Evolutionary conservation across 1,140 invertebrate species (phyloP).

Genomic region (Temnothorax nylanderi): DNA sequence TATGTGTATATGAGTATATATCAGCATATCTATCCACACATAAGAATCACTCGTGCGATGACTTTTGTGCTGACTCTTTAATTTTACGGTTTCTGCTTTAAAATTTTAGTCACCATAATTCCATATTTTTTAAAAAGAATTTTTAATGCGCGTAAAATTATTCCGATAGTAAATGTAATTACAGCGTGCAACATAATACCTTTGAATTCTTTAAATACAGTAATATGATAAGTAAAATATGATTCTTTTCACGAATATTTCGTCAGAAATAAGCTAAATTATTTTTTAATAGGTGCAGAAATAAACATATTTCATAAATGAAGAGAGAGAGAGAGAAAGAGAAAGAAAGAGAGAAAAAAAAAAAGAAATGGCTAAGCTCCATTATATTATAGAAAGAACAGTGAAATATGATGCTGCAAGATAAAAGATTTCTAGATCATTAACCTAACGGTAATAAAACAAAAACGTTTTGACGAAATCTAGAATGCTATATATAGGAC

Average conservation of each 20-base stretch:
- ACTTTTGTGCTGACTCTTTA: not conserved
- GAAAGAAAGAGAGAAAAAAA: not conserved
- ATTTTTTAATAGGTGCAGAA: not conserved
- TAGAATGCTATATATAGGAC: no score
- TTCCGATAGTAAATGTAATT: not conserved
- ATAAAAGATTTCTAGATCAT: not conserved
- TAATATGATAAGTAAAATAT: not conserved
- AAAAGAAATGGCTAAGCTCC: not conserved
- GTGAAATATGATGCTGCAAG: not conserved
- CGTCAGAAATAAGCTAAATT: no score
- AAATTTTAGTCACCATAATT: not conserved
- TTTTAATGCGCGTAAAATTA: not conserved
- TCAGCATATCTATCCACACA: constrained; percentile 3
- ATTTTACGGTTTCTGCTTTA: not conserved
- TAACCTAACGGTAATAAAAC: not conserved
- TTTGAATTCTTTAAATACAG: not conserved
- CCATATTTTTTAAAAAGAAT: not conserved
- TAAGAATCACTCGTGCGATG: not conserved
- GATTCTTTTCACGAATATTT: not conserved
- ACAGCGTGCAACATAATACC: not conserved
- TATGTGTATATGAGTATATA: not conserved
- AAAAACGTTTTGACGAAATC: not conserved
- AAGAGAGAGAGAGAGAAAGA: not conserved
- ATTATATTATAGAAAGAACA: not conserved
- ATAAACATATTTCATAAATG: not conserved